phyloP scores from a whole-genome alignment of 2,113 vertebrate genomes.

The Mirounga angustirostris region DNA sequence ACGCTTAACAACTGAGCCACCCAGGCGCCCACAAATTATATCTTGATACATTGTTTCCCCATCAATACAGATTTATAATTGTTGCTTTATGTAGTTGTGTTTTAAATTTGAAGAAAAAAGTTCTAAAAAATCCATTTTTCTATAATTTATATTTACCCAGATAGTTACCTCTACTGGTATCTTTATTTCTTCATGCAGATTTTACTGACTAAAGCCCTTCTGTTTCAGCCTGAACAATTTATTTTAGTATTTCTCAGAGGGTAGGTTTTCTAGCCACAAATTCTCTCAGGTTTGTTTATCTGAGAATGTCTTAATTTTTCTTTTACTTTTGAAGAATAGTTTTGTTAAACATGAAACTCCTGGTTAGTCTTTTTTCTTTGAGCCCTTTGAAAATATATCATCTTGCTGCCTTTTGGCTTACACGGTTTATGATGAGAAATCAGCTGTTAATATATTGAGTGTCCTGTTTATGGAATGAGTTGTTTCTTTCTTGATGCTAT shows the following conservation, averaged over 20 bases:
- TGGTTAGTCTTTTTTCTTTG: not conserved
- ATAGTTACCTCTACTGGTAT: not conserved
- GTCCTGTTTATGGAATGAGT: not conserved
- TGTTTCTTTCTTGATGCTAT: not conserved
- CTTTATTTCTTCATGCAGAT: not conserved
- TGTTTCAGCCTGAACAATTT: not conserved
- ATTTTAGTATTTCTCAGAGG: not conserved
- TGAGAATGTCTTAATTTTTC: not conserved
- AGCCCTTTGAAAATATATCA: not conserved
- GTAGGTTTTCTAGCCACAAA: not conserved
- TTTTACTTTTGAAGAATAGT: not conserved
- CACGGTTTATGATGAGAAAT: not conserved
- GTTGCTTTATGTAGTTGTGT: not conserved
- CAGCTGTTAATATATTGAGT: not conserved
- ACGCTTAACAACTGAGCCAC: too few species aligned
- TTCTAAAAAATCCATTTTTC: not conserved
- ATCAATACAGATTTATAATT: not conserved
- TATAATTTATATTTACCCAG: not conserved
- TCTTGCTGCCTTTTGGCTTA: not conserved
- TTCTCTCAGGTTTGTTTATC: not conserved
- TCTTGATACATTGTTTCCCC: not conserved
- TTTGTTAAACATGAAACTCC: not conserved
- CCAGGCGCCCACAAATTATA: not conserved
- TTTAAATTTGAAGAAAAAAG: not conserved
- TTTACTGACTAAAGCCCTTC: not conserved